A percentile compares a stretch with the other conserved stretches of the same genome.
Conservation (phyloP, 1,140 invertebrate genomes). For the Bathynomus jamesi region DNA sequence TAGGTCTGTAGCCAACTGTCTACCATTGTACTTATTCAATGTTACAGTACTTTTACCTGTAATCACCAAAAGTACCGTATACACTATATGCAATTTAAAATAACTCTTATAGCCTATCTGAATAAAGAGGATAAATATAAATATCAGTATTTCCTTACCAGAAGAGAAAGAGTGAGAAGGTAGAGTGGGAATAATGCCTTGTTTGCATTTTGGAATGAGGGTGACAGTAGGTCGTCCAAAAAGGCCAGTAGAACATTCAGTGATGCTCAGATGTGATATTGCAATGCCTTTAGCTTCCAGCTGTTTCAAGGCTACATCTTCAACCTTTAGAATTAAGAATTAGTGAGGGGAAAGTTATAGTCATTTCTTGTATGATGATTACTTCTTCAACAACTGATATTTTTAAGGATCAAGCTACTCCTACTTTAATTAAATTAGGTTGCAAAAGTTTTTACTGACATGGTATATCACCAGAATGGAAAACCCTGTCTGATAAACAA, state of each 20-base stretch:
- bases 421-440: not conserved
- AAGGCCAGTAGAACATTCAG: constrained; percentile 42
- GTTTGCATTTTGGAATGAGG: constrained; percentile 41
- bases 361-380: not conserved
- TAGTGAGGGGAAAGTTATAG: not conserved
- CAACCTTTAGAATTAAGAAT: constrained; percentile 20
- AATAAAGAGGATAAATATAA: no score
- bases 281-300: constrained; percentile 46
- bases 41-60: no score
- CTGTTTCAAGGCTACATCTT: constrained; percentile 44
- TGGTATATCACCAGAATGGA: not conserved
- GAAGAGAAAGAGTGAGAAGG: constrained; percentile 46
- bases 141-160: no score
- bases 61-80: no score
- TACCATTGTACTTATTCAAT: no score
- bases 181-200: constrained; percentile 36
- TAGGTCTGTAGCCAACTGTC: no score
- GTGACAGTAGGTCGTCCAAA: constrained; percentile 45
- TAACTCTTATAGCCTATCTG: no score
- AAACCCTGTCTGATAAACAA: not conserved
- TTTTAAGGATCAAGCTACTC: not conserved
- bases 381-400: not conserved
- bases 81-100: no score
- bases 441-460: no score
- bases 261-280: constrained; percentile 43